phyloP scores from a whole-genome alignment of 2,113 vertebrate genomes.

The Cygnus buccinator region DNA sequence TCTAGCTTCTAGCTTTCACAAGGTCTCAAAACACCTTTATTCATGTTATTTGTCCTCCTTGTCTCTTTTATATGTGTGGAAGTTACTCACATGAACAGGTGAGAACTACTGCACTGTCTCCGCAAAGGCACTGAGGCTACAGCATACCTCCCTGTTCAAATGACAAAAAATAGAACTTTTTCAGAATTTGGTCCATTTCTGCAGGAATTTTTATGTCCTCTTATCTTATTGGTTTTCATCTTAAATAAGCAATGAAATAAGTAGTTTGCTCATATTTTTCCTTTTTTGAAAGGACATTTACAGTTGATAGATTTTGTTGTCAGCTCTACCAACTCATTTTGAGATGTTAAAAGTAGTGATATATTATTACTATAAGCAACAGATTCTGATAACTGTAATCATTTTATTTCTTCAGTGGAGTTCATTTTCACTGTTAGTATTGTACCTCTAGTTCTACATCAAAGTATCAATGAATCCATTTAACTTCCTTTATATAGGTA shows the following conservation, averaged over 20 bases:
- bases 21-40: not conserved
- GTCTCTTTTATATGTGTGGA: not conserved
- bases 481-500: not conserved
- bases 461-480: not conserved
- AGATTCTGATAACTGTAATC: not conserved
- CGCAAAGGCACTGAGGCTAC: not conserved
- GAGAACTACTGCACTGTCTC: not conserved
- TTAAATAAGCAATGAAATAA: not conserved
- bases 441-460: not conserved
- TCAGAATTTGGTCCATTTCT: not conserved
- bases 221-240: not conserved
- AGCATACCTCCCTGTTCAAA: not conserved
- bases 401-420: not conserved
- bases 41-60: not conserved
- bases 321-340: not conserved
- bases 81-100: not conserved
- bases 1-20: not conserved
- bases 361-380: accelerated
- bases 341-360: not conserved
- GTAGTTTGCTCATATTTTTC: not conserved
- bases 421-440: not conserved
- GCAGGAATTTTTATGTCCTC: not conserved
- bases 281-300: not conserved
- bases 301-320: not conserved
- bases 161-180: not conserved